Evolutionary conservation across 2,888 invertebrate genomes (phyloP), one percentile per base, ranked within the genome.

Genomic region (Drosophila testacea): DNA sequence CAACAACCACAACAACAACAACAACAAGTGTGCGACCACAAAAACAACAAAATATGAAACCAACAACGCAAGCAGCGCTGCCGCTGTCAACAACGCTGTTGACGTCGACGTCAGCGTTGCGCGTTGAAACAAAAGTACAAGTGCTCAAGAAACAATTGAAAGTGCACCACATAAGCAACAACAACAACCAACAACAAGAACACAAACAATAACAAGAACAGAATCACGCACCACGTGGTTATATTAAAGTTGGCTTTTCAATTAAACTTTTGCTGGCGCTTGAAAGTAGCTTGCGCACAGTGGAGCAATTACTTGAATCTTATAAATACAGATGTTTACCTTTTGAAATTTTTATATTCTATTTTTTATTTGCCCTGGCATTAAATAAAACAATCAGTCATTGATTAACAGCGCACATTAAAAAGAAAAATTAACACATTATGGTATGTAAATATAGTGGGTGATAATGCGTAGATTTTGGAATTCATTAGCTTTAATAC

Each of bases 191-290:
- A 69, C 16, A 72, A 22, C 57, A 39, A 30, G 41, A 50, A n/a
- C 16, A 46, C 39, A 69, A 16, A 16, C 16, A 16, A 16, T 16
- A 16, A 50, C 11, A 54, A 69, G 32, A 73, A 44, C 48, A 54
- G 47, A 56, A 70, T 47, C 69, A 68, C 59, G 41, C 78, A 76
- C 83, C 83, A 88, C 89, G 83, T 88, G 83, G 76, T 81, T 22
- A 22, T 3, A 72, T 79, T 85, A 70, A 87, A 80, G 77, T 88
- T 80, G 60, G 70, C 69, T 74, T 87, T 81, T 89, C 84, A 87
- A 86, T 89, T 88, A 72, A 72, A 73, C 73, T 84, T 73, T 73
- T 80, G 81, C 76, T 62, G 55, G 64, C 68, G 79, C 67, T 62
- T 48, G 39, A 63, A 57, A 32, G 54, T 46, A 22, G 1, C 11